Evolutionary conservation across 1,140 invertebrate genomes (phyloP).

Genomic region (Rhopalosiphum padi): DNA sequence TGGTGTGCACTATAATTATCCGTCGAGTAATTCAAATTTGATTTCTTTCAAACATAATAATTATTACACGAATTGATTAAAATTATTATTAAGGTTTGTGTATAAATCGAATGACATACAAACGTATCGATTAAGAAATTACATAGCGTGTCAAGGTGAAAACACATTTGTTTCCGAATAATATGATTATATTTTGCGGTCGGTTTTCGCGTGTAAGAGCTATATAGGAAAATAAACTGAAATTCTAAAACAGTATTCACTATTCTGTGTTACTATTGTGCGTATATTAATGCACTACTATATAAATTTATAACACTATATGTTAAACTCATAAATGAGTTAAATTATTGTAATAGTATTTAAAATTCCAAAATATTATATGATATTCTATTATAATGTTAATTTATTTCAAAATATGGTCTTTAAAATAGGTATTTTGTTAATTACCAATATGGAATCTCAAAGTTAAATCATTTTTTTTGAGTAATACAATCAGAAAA

Average conservation of each 20-base stretch:
- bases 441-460: background rate
- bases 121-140: constrained; percentile 8
- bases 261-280: background rate
- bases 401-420: no score
- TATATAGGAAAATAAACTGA: background rate
- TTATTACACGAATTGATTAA: background rate
- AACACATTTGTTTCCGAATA: background rate
- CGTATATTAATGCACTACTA: background rate
- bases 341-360: background rate
- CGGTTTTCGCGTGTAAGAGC: background rate
- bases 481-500: background rate
- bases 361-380: background rate
- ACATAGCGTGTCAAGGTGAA: constrained; percentile 19
- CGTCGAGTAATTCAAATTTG: background rate
- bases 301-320: background rate
- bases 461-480: background rate
- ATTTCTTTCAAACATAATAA: background rate
- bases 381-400: background rate
- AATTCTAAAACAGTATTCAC: background rate
- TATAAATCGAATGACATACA: background rate
- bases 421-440: background rate
- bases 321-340: no score
- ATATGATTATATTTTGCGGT: background rate
- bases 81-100: background rate
- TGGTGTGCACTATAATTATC: background rate